Conservation (phyloP, 2,888 invertebrate species). For the Chydorus sphaericus region DNA sequence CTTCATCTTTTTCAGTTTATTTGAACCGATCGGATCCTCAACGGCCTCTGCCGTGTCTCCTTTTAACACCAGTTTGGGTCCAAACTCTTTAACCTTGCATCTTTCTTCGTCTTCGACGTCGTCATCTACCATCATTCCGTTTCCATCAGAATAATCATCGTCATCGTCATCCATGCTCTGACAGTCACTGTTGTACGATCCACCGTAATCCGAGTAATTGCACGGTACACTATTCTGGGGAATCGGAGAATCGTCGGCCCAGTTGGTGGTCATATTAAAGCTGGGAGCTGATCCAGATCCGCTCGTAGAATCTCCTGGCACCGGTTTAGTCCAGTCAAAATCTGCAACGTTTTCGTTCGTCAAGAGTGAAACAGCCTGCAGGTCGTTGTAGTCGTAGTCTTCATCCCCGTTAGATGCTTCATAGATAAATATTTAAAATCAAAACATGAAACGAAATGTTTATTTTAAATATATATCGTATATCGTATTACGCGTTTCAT, state of each 20-base stretch:
- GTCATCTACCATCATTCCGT: slow-evolving; percentile 18
- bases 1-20: slow-evolving; percentile 3
- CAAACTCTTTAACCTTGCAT: slow-evolving; percentile 17
- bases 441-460: background rate
- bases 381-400: slow-evolving; percentile 32
- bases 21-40: slow-evolving; percentile 32
- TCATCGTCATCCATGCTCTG: slow-evolving; percentile 23
- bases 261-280: background rate
- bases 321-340: slow-evolving; percentile 6
- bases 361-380: slow-evolving; percentile 47
- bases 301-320: background rate
- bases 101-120: slow-evolving; percentile 21
- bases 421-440: too few relatives aligned
- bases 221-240: background rate
- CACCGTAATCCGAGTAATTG: slow-evolving; percentile 14
- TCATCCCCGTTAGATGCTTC: slow-evolving; percentile 24
- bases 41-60: slow-evolving; percentile 71
- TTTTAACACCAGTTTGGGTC: slow-evolving; percentile 17
- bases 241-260: background rate
- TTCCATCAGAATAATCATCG: slow-evolving; percentile 20
- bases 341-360: slow-evolving; percentile 15
- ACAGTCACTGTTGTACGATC: slow-evolving; percentile 12
- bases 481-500: slow-evolving; percentile 8
- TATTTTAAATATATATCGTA: background rate
- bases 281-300: background rate